Percentiles rank a stretch among this genome's conserved stretches.
phyloP scores from a whole-genome alignment of 2,113 vertebrate genomes.

The Donacobius atricapilla region DNA sequence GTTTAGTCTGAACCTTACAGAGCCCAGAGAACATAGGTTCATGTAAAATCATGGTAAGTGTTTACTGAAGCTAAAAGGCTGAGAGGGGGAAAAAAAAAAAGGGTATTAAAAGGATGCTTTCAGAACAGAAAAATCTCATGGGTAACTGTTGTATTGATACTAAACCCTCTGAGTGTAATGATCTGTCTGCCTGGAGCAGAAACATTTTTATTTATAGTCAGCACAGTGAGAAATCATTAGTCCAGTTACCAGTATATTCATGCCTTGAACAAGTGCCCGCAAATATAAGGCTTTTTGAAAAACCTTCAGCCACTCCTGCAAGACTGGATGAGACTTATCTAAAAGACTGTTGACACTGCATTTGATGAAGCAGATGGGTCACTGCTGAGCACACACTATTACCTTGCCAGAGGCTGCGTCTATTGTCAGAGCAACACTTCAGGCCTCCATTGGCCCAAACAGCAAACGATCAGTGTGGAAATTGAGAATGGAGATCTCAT shows the following conservation, averaged over 20 bases:
- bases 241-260: not conserved
- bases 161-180: not conserved
- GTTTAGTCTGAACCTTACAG: not conserved
- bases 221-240: not conserved
- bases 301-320: not conserved
- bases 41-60: not conserved
- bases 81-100: not conserved
- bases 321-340: not conserved
- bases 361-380: conserved; percentile 20
- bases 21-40: not conserved
- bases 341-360: not conserved
- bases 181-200: not conserved
- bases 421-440: not conserved
- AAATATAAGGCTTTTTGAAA: conserved; percentile 6
- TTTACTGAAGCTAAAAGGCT: not conserved
- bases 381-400: conserved; percentile 20
- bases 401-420: not conserved
- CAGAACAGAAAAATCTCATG: not conserved
- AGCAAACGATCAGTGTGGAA: not conserved
- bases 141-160: not conserved
- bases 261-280: accelerated
- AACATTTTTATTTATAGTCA: conserved; percentile 6
- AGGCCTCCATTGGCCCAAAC: not conserved
- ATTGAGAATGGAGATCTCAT: not conserved
- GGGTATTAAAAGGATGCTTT: not conserved